Percentiles rank a stretch among this genome's conserved stretches.
These are phyloP conservation scores for Micromesistius poutassou DNA, from an alignment of 2,797 vertebrate genomes.

Conservation along the genomic window DNA sequence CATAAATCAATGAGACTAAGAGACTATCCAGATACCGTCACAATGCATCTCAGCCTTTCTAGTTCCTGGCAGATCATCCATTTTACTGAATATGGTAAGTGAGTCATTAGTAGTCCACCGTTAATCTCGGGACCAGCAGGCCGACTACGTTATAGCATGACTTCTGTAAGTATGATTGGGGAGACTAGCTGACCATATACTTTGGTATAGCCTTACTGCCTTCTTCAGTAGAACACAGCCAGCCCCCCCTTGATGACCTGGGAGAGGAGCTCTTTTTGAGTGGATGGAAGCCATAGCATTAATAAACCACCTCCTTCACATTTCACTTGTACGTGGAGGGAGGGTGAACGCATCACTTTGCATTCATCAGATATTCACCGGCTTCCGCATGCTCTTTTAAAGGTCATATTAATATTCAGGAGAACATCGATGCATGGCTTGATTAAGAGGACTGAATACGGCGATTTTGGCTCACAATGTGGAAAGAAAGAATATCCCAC, in stretches of 20 bases:
- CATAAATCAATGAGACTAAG: background rate
- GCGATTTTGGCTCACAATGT: slow-evolving; percentile 32
- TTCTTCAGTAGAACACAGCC: background rate
- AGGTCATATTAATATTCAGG: slow-evolving; percentile 57
- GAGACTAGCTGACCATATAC: background rate
- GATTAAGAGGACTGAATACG: slow-evolving; percentile 45
- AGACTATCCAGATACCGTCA: too few relatives aligned
- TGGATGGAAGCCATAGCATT: background rate
- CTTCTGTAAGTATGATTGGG: too few relatives aligned
- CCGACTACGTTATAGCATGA: too few relatives aligned
- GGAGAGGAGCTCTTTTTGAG: background rate
- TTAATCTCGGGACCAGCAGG: too few relatives aligned
- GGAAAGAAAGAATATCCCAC: background rate
- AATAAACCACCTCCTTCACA: background rate
- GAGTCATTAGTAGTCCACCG: too few relatives aligned
- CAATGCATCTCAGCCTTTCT: too few relatives aligned
- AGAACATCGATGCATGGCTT: slow-evolving; percentile 28
- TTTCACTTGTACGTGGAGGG: background rate
- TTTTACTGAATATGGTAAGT: too few relatives aligned
- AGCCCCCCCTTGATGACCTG: background rate
- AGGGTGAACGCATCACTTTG: background rate
- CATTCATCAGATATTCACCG: slow-evolving; percentile 28
- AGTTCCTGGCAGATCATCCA: too few relatives aligned
- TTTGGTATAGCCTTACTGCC: background rate
- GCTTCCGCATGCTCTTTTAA: slow-evolving; percentile 33